Base-by-base conservation (phyloP, 64 coral and sea anemone species). In the Cladopsammia gracilis region DNA sequence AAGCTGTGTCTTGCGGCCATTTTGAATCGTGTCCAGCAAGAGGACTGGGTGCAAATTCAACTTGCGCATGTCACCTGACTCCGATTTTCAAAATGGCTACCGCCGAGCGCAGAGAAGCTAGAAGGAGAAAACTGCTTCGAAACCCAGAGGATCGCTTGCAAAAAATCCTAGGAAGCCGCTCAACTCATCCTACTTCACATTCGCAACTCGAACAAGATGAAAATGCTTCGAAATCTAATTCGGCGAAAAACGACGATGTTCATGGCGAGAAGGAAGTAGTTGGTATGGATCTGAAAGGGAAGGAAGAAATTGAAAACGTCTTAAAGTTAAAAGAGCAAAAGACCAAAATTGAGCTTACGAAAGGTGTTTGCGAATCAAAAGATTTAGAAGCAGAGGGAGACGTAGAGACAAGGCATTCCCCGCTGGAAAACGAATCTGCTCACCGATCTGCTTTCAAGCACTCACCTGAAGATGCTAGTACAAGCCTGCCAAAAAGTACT, bases 21-120 rank as follows among this genome's bases (percentile, higher is more conserved):
- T 34, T 34, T 34, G 34, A 34, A 34, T 34, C 34, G 34, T 34
- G 34, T 34, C 34, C 2, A 34, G 34, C 34, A 34, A 12, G 12
- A 56, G 53, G 53, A 56, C 53, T 56, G 53, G 53, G 53, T 10
- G 7, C 53, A 56, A 56, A 56, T 7, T 56, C 53, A 7, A 42
- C 12, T 16, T 12, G 72, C 45, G 13, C 14, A 48, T 75, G 45
- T 75, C 70, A 15, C 1, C 3, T 12, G 3, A 0, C 13, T 9
- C 10, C 7, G 10, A 18, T 73, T 73, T 73, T 75, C 82, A 93
- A 93, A 18, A 93, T 93, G 91, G 82, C 91, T 74, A 70, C 82
- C 82, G 73, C 71, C 72, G 82, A 67, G 42, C 70, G 81, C 19
- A 86, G 91, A 76, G 59, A 74, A 78, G 82, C 60, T n/a, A 82